Evolutionary conservation across 2,113 vertebrate species (phyloP).

Genomic region (Petrocephalus microphthalmus): DNA sequence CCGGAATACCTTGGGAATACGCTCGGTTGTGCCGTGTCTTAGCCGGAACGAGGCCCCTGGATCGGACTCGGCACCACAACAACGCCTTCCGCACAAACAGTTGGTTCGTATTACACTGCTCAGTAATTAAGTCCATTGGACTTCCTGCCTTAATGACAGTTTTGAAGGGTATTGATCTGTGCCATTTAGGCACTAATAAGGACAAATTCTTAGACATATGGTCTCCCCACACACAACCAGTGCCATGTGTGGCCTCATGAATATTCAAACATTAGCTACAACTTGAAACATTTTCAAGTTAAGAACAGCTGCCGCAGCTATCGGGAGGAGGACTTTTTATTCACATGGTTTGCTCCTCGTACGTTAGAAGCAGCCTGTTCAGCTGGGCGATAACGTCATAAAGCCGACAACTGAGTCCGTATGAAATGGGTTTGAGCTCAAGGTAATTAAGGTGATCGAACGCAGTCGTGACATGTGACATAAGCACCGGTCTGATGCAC

Average conservation of each 20-base stretch:
- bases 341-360: neutral
- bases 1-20: neutral
- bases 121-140: slow-evolving; percentile 8
- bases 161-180: slow-evolving; percentile 8
- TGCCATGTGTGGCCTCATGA: neutral
- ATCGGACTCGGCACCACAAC: neutral
- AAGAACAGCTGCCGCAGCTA: neutral
- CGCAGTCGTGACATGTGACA: slow-evolving; percentile 54
- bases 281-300: slow-evolving; percentile 12
- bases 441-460: slow-evolving; percentile 45
- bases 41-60: neutral
- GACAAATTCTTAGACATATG: slow-evolving; percentile 9
- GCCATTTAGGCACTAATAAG: neutral
- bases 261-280: neutral
- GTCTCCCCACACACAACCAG: neutral
- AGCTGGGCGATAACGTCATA: slow-evolving; percentile 34
- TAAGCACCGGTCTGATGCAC: slow-evolving; percentile 52
- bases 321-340: neutral
- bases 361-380: slow-evolving; percentile 26
- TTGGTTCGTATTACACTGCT: slow-evolving; percentile 1
- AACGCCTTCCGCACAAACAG: neutral
- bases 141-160: neutral
- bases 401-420: slow-evolving; percentile 27
- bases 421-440: slow-evolving; percentile 51
- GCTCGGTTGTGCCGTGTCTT: neutral